Conservation (phyloP, 2,113 vertebrate genomes). For the Rhagologus leucostigma region DNA sequence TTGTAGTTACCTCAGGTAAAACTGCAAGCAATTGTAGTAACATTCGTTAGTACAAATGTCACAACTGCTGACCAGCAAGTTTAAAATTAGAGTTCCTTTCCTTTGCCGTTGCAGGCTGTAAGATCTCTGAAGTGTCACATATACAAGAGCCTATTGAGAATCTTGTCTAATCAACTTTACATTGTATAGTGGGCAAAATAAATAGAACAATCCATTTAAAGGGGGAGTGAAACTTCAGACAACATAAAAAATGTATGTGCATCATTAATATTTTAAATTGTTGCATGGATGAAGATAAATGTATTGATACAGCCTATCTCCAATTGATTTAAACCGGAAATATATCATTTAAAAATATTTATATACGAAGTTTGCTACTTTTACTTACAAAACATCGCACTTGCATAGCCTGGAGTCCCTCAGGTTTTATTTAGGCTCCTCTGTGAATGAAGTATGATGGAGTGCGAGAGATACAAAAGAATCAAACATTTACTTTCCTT, state of each 20-base stretch:
- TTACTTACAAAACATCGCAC: not conserved
- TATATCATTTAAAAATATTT: not conserved
- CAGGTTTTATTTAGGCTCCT: not conserved
- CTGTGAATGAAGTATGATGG: not conserved
- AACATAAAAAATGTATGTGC: slow-evolving; percentile 18
- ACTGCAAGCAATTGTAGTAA: not conserved
- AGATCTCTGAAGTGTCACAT: not conserved
- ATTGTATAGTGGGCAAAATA: not conserved
- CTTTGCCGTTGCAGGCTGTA: not conserved
- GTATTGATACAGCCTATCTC: not conserved
- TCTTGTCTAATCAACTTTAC: not conserved
- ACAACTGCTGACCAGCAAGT: not conserved
- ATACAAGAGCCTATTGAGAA: not conserved
- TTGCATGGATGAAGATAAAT: not conserved
- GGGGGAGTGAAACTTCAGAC: not conserved
- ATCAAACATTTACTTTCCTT: not conserved
- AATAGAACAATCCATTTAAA: slow-evolving; percentile 10
- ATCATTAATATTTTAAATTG: slow-evolving; percentile 33
- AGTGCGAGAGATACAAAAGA: not conserved
- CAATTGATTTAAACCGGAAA: not conserved
- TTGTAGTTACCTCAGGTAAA: not conserved
- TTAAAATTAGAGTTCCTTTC: not conserved
- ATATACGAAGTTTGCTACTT: not conserved
- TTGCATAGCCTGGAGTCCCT: not conserved
- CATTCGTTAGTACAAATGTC: not conserved